Evolutionary conservation across 2,888 invertebrate species (phyloP), one percentile per base, ranked within the genome.

Genomic region (Ophion ellenae): DNA sequence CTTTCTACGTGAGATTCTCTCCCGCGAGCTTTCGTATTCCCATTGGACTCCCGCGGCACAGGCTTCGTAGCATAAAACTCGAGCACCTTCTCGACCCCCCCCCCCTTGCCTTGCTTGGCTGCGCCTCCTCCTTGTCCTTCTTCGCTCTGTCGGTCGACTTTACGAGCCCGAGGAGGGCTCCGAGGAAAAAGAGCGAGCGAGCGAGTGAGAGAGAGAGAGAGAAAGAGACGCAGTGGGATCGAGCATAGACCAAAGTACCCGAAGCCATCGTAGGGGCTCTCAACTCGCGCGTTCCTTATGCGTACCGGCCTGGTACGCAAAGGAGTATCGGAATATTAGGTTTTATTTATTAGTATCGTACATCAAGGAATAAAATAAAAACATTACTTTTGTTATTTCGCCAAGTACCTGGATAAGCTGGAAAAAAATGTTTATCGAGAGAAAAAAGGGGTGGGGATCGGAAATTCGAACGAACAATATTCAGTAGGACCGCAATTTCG

Each of bases 21-120:
- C 82, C 71, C 64, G 79, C 75, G 61, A 78, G 85, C 85, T 85
- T 85, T 85, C 76, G 82, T 83, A 85, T 85, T 85, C 79, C 70
- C 69, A 79, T 79, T 75, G 77, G 69, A 59, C 59, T 71, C 17
- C n/a, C 66, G 36, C 57, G 59, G 36, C 36, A 36, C 36, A 36
- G 36, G 36, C 36, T 36, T 6, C 36, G 36, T 14, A 24, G 45
- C 24, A 74, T 63, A 74, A 74, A 53, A 76, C 73, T 45, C 70
- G 59, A 20, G 66, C 53, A 47, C 59, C 75, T 77, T 63, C 59
- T 76, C 76, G 40, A 63, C 32, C 57, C 47, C 70, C 70, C 47
- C 53, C 47, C 70, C 24, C 24, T 24, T 1, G 24, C 24, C 24
- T 1, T 24, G 24, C 24, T 1, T 24, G 24, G 24, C 24, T 24